Conservation (phyloP, 2,888 invertebrate species). For the Fissipunctia ypsillon region DNA sequence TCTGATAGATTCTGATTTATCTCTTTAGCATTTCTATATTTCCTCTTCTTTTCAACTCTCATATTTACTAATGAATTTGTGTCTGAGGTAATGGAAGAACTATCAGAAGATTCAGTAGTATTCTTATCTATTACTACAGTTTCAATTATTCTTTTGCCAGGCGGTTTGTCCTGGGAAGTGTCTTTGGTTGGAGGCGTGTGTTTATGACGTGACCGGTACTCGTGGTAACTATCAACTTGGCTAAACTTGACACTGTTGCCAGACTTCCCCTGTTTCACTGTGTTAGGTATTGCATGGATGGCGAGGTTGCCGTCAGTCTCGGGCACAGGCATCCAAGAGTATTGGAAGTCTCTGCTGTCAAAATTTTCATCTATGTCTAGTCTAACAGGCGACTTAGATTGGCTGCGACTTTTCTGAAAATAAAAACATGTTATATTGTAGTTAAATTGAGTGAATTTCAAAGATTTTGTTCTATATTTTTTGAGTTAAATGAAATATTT, state of each 20-base stretch:
- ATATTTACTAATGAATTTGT: constrained; percentile 77
- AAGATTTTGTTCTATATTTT: neutral
- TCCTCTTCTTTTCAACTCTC: constrained; percentile 58
- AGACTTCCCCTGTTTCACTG: constrained; percentile 73
- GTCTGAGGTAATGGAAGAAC: constrained; percentile 73
- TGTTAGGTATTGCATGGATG: constrained; percentile 83
- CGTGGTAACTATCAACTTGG: constrained; percentile 85
- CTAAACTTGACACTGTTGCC: constrained; percentile 84
- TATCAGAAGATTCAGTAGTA: constrained; percentile 69
- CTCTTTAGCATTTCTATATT: constrained; percentile 54
- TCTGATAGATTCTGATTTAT: constrained; percentile 75
- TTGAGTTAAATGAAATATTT: constrained; percentile 18
- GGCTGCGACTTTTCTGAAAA: constrained; percentile 72
- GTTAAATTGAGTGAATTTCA: neutral
- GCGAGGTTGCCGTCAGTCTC: constrained; percentile 83
- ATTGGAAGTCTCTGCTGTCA: constrained; percentile 77
- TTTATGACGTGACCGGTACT: constrained; percentile 86
- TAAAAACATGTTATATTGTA: constrained; percentile 1
- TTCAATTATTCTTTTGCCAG: constrained; percentile 72
- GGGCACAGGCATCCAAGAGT: constrained; percentile 88
- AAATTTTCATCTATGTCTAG: constrained; percentile 64
- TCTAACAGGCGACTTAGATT: constrained; percentile 73
- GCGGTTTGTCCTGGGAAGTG: constrained; percentile 57
- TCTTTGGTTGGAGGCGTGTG: constrained; percentile 88
- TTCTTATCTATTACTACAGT: constrained; percentile 73